Evolutionary conservation across 2,888 invertebrate genomes (phyloP).

Genomic region (Harmothoe impar): DNA sequence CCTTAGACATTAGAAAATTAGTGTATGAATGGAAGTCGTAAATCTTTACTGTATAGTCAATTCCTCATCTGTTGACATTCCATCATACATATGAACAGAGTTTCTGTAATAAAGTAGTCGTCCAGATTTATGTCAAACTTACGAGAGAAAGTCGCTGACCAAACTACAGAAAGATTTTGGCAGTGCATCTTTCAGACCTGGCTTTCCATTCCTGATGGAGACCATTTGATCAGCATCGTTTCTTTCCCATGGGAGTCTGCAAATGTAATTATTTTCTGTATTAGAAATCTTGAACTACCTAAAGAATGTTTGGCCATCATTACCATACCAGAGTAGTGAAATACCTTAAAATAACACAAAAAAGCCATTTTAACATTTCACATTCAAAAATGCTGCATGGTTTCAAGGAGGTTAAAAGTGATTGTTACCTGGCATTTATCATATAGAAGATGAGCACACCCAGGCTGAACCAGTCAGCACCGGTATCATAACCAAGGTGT

Average conservation of each 20-base stretch:
- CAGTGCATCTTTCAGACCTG: neutral
- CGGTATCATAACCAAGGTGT: neutral
- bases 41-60: too few relatives aligned
- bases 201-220: neutral
- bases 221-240: neutral
- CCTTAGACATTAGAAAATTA: too few relatives aligned
- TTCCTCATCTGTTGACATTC: too few relatives aligned
- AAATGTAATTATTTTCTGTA: neutral
- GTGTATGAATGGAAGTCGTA: too few relatives aligned
- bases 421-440: neutral
- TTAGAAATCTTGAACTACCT: too few relatives aligned
- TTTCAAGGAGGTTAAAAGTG: neutral
- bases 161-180: neutral
- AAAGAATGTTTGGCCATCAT: too few relatives aligned
- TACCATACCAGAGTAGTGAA: too few relatives aligned
- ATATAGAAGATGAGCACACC: constrained; percentile 6
- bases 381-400: too few relatives aligned
- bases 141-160: neutral
- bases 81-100: too few relatives aligned
- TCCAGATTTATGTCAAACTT: neutral
- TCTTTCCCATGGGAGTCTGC: neutral
- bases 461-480: constrained; percentile 37
- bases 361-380: too few relatives aligned
- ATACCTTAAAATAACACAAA: neutral
- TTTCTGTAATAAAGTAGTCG: too few relatives aligned